Evolutionary conservation across 2,113 vertebrate species (phyloP).

Genomic region (Falco punctatus): DNA sequence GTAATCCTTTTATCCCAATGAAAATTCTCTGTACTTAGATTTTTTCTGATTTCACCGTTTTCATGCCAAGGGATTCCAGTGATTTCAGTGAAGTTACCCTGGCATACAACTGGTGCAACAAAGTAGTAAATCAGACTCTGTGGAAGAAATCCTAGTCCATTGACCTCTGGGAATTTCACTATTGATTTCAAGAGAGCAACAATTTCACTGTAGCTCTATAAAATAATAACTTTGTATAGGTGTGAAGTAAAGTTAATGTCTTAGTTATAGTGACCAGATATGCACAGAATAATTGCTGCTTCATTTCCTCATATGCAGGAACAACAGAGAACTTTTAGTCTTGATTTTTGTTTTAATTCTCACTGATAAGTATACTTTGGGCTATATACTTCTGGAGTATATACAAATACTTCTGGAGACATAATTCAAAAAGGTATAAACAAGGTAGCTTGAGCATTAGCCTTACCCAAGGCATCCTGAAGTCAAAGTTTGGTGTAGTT

Average conservation of each 20-base stretch:
- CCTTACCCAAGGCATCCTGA: not conserved
- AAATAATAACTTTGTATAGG: not conserved
- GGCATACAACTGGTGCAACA: not conserved
- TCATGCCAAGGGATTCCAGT: not conserved
- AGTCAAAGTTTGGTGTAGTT: not conserved
- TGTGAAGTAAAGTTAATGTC: not conserved
- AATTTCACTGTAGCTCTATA: not conserved
- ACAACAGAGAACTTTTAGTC: not conserved
- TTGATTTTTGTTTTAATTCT: not conserved
- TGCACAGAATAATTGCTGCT: not conserved
- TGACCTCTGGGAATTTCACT: not conserved
- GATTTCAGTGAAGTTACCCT: not conserved
- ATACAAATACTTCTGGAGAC: not conserved
- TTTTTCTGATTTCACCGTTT: not conserved
- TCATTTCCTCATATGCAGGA: not conserved
- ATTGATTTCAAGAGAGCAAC: not conserved
- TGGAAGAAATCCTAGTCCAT: not conserved
- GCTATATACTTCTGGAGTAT: not conserved
- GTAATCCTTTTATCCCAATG: not conserved
- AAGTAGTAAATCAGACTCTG: not conserved
- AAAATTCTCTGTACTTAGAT: not conserved
- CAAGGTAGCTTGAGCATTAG: not conserved
- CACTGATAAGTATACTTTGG: not conserved
- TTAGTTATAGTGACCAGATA: not conserved
- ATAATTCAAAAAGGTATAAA: constrained; percentile 8